Percentiles rank a stretch among this genome's conserved stretches.
These are phyloP conservation scores for Macrosoma leucophasiata DNA, from an alignment of 2,888 invertebrate species.

Conservation along the genomic window DNA sequence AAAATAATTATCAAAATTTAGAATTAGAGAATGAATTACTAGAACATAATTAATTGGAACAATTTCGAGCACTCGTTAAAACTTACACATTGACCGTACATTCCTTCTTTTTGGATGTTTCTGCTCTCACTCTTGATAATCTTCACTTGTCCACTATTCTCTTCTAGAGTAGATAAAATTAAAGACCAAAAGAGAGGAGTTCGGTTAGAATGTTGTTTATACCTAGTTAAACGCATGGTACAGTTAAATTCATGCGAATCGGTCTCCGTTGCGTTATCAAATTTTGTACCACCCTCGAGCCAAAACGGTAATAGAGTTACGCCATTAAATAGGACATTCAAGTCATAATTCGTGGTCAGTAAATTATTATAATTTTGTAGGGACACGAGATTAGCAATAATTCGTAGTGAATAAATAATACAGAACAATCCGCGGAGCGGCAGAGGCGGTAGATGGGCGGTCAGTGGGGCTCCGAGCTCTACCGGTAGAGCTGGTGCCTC, in stretches of 20 bases:
- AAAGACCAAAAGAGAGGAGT: constrained; percentile 63
- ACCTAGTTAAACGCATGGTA: constrained; percentile 23
- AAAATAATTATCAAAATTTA: constrained; percentile 64
- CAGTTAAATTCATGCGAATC: constrained; percentile 6
- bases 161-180: constrained; percentile 62
- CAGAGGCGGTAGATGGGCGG: too few species aligned
- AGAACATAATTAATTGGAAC: constrained; percentile 70
- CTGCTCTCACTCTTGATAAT: constrained; percentile 57
- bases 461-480: too few species aligned
- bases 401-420: constrained; percentile 45
- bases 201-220: constrained; percentile 53
- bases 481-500: constrained; percentile 19
- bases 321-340: constrained; percentile 23
- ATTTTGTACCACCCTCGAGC: constrained; percentile 17
- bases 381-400: constrained; percentile 56
- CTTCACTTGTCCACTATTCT: constrained; percentile 62
- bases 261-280: constrained; percentile 17
- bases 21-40: constrained; percentile 71
- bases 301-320: constrained; percentile 17
- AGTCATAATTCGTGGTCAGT: constrained; percentile 23
- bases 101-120: constrained; percentile 63
- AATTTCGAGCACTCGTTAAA: constrained; percentile 74
- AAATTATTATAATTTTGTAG: constrained; percentile 35
- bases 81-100: constrained; percentile 71
- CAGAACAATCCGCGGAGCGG: too few species aligned